Conservation (phyloP, 35 echinoderm and acorn worm genomes). For the Ophiothrix spiculata region DNA sequence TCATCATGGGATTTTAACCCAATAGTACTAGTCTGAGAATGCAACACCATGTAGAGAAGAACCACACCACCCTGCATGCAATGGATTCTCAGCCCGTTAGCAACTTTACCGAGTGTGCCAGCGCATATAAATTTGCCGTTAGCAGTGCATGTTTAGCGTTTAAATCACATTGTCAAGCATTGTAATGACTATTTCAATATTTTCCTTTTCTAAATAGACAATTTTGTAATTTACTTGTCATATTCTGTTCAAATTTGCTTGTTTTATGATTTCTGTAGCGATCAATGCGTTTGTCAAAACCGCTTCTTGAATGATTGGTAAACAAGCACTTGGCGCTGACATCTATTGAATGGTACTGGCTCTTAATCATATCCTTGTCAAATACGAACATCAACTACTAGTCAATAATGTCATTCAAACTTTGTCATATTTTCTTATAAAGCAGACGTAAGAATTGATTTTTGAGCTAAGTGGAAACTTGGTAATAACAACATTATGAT, state of each 20-base stretch:
- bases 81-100: not conserved
- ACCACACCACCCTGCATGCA: not conserved
- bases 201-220: not conserved
- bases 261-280: too few species aligned
- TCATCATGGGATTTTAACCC: not conserved
- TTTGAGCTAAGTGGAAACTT: too few species aligned
- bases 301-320: too few species aligned
- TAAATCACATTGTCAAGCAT: not conserved
- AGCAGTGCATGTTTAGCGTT: not conserved
- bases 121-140: not conserved
- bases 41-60: not conserved
- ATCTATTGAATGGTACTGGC: too few species aligned
- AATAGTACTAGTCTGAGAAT: not conserved
- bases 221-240: conserved; percentile 2
- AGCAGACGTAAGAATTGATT: too few species aligned
- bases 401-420: too few species aligned
- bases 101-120: not conserved
- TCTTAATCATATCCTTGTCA: too few species aligned
- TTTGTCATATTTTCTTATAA: too few species aligned
- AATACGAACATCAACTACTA: too few species aligned
- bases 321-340: too few species aligned
- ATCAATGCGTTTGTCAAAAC: too few species aligned
- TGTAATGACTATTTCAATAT: not conserved
- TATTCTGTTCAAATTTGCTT: not conserved
- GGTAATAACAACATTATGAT: too few species aligned